A percentile compares a stretch with the other conserved stretches of the same genome.
These are phyloP conservation scores for Zaprionus kolodkinae DNA, from an alignment of 1,140 invertebrate genomes.

Conservation along the genomic window DNA sequence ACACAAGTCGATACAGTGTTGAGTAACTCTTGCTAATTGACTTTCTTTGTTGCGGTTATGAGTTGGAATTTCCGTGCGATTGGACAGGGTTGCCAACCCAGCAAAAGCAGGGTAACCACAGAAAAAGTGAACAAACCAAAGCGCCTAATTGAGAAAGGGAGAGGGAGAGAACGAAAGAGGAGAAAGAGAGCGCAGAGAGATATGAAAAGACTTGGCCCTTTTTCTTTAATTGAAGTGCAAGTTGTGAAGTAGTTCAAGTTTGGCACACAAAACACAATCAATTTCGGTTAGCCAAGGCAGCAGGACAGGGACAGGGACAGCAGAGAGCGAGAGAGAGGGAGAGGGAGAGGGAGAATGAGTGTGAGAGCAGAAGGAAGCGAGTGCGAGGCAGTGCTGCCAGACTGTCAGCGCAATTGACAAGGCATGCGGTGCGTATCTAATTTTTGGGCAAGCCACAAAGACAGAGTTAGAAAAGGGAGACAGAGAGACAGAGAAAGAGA, in stretches of 20 bases:
- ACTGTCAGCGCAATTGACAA: conserved; percentile 28
- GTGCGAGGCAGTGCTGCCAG: conserved; percentile 1
- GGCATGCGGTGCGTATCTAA: conserved; percentile 20
- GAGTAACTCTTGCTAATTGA: conserved; percentile 28
- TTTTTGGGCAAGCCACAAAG: conserved; percentile 19
- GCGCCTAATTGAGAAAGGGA: conserved; percentile 24
- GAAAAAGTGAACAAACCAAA: conserved; percentile 28
- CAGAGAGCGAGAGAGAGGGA: too few relatives aligned
- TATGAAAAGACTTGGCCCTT: not conserved
- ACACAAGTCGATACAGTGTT: not conserved
- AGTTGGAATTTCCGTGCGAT: conserved; percentile 25
- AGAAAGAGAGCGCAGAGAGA: not conserved
- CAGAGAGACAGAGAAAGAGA: not conserved
- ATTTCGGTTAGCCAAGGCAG: conserved; percentile 14
- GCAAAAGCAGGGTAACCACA: conserved; percentile 11
- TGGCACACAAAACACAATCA: conserved; percentile 17
- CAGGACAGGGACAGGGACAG: not conserved
- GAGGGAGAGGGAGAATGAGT: not conserved
- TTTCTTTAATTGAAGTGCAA: conserved; percentile 26
- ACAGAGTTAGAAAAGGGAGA: not conserved
- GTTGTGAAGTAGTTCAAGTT: conserved; percentile 18
- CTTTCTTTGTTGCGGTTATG: conserved; percentile 45
- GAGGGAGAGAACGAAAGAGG: not conserved
- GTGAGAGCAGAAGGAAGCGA: not conserved
- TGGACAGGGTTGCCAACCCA: not conserved